Conservation (phyloP, 2,888 invertebrate genomes). For the Drosophila lacicola region DNA sequence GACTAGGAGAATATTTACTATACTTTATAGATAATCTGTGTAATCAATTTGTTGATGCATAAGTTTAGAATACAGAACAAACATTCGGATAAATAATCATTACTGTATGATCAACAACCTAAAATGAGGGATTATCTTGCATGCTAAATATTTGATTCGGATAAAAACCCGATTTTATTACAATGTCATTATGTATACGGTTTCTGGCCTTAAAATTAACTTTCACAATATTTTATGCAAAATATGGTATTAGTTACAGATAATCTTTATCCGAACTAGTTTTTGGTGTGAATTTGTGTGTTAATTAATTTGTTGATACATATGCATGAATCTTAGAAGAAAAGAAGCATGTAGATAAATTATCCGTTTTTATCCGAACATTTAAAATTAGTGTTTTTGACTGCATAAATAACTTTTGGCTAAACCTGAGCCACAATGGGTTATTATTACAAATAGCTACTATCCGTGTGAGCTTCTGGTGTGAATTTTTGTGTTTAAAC, state of each 20-base stretch:
- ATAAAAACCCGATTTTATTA: too few relatives aligned
- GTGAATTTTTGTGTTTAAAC: constrained; percentile 1
- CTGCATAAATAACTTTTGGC: not conserved
- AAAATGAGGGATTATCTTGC: too few relatives aligned
- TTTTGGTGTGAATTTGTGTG: constrained; percentile 32
- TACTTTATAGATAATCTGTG: too few relatives aligned
- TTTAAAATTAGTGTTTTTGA: not conserved
- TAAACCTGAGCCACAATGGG: not conserved
- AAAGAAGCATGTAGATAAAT: constrained; percentile 4
- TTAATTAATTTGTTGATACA: constrained; percentile 9
- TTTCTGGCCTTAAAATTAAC: too few relatives aligned
- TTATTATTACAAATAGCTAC: not conserved
- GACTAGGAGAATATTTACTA: too few relatives aligned
- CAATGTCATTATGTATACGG: too few relatives aligned
- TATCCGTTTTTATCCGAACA: constrained; percentile 1
- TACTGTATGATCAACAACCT: too few relatives aligned
- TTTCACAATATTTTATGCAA: not conserved
- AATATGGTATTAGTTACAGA: not conserved
- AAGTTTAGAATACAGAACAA: too few relatives aligned
- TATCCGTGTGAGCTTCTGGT: constrained; percentile 3
- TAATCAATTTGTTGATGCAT: too few relatives aligned
- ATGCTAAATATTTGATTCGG: too few relatives aligned
- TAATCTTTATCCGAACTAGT: constrained; percentile 12
- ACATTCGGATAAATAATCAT: too few relatives aligned
- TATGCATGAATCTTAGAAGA: constrained; percentile 2